phyloP scores from a whole-genome alignment of 2,113 vertebrate species.

The Sebastes fasciatus region DNA sequence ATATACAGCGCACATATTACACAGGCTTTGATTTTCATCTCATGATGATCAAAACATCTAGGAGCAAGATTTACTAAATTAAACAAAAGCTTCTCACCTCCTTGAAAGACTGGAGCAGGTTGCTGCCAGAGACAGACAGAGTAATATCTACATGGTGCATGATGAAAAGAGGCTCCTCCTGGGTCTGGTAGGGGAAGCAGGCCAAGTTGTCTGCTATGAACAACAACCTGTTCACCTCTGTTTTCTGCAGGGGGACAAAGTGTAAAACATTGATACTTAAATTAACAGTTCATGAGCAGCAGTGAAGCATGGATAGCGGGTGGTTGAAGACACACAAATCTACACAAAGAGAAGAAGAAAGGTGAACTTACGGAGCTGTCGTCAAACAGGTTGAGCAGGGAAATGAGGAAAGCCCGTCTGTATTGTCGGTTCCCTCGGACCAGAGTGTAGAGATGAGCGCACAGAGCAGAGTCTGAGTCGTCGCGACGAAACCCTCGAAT shows the following conservation, averaged over 20 bases:
- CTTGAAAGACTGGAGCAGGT: slow-evolving; percentile 97
- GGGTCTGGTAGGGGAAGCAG: slow-evolving; percentile 97
- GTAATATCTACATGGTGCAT: slow-evolving; percentile 99
- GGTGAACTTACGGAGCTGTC: slow-evolving; percentile 92
- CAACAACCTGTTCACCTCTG: slow-evolving; percentile 96
- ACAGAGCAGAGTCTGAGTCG: slow-evolving; percentile 90
- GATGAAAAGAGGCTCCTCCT: slow-evolving; percentile 99
- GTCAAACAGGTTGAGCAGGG: slow-evolving; percentile 97
- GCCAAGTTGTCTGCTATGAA: slow-evolving; percentile 99
- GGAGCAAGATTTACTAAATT: background rate
- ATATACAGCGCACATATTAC: background rate
- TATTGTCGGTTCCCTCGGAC: slow-evolving; percentile 97
- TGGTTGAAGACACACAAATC: background rate
- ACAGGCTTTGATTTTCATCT: background rate
- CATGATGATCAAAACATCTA: background rate
- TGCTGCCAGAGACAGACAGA: slow-evolving; percentile 97
- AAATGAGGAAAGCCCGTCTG: slow-evolving; percentile 95
- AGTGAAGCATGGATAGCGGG: too few relatives aligned
- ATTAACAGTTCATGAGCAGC: background rate
- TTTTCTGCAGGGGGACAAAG: slow-evolving; percentile 87
- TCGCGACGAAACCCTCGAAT: slow-evolving; percentile 94
- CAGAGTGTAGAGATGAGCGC: slow-evolving; percentile 96
- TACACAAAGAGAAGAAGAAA: background rate
- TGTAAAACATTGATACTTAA: background rate
- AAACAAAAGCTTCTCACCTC: slow-evolving; percentile 87